Conservation (phyloP, 2,888 invertebrate genomes). For the Amiota minor region DNA sequence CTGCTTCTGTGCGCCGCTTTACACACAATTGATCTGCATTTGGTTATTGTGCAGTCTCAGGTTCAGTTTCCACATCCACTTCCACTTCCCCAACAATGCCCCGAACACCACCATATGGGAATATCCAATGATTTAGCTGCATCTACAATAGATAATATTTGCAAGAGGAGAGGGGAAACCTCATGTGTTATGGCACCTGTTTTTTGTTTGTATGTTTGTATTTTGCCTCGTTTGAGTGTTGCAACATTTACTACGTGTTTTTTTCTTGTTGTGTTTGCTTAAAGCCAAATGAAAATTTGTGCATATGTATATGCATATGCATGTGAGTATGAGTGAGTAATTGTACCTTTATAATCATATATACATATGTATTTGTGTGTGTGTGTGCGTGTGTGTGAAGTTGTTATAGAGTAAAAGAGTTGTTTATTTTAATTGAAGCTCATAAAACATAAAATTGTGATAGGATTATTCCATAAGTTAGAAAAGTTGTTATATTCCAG, state of each 20-base stretch:
- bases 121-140: too few species aligned
- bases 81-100: too few species aligned
- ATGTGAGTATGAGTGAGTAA: too few species aligned
- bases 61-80: too few species aligned
- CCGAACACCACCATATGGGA: too few species aligned
- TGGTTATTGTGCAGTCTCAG: neutral
- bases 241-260: too few species aligned
- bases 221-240: neutral
- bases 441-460: neutral
- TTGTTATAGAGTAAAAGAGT: too few species aligned
- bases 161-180: too few species aligned
- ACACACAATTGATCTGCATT: conserved; percentile 25
- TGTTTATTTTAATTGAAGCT: neutral
- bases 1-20: conserved; percentile 27
- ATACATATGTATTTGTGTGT: neutral
- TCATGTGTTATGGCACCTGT: conserved; percentile 13
- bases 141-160: too few species aligned
- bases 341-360: conserved; percentile 16
- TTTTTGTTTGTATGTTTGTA: neutral
- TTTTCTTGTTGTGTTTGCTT: conserved; percentile 18
- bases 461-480: too few species aligned
- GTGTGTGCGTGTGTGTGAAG: conserved; percentile 2
- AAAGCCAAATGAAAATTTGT: conserved; percentile 37
- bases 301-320: too few species aligned
- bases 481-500: too few species aligned